Conservation (phyloP, 2,888 invertebrate genomes). For the Nemotelus nigrinus region DNA sequence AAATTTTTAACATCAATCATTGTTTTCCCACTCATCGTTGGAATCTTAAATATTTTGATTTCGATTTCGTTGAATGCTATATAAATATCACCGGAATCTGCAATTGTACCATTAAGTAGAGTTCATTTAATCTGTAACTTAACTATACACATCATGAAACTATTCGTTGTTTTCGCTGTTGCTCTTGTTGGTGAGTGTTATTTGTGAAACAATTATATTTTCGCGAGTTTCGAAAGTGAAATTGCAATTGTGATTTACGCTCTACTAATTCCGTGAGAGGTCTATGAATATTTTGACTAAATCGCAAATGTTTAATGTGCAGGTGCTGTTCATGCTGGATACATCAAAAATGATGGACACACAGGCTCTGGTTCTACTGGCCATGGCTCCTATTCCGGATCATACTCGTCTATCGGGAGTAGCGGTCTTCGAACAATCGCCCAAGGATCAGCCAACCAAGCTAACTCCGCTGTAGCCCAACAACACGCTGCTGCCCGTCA, state of each 20-base stretch:
- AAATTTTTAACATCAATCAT: too few relatives aligned
- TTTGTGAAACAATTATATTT: neutral
- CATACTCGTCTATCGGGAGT: constrained; percentile 15
- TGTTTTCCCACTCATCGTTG: too few relatives aligned
- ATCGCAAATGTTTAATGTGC: neutral
- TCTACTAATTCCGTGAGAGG: neutral
- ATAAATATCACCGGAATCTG: constrained; percentile 28
- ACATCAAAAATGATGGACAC: constrained; percentile 2
- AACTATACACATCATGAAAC: constrained; percentile 23
- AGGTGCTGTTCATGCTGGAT: constrained; percentile 29
- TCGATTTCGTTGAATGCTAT: neutral
- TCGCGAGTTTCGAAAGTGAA: neutral
- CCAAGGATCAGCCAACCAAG: constrained; percentile 29
- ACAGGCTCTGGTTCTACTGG: constrained; percentile 1
- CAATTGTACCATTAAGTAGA: constrained; percentile 5
- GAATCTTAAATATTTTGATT: too few relatives aligned
- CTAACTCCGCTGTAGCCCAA: constrained; percentile 33
- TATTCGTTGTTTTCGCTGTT: constrained; percentile 28
- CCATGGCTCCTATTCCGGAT: constrained; percentile 14
- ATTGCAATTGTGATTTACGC: neutral
- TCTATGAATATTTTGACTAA: too few relatives aligned
- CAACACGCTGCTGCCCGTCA: constrained; percentile 33
- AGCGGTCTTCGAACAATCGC: constrained; percentile 30
- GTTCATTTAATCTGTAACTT: constrained; percentile 19
- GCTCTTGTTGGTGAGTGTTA: constrained; percentile 35